A percentile compares a stretch with the other conserved stretches of the same genome.
Conservation (phyloP, 2,113 vertebrate genomes). For the Gymnocephalus cernua region DNA sequence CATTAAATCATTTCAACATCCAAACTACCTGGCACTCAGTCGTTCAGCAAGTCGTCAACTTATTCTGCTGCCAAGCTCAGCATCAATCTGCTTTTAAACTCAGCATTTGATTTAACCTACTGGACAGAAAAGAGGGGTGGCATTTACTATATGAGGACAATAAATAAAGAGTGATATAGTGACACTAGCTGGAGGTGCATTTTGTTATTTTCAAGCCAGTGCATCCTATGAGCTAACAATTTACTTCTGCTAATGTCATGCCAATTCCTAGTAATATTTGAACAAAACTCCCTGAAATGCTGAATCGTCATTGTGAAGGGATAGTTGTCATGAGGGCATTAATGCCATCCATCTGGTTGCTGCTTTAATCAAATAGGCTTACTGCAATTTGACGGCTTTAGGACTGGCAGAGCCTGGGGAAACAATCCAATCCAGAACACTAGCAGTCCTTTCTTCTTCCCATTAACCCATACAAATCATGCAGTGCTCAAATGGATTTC, state of each 20-base stretch:
- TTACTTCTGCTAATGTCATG: neutral
- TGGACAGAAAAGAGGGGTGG: neutral
- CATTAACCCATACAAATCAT: neutral
- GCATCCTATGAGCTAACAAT: neutral
- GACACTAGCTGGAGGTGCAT: neutral
- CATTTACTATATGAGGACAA: neutral
- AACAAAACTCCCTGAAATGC: neutral
- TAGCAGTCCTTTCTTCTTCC: neutral
- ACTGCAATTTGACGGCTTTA: neutral
- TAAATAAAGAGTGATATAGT: neutral
- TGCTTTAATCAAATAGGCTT: neutral
- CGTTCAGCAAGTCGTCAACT: neutral
- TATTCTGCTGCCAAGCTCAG: neutral
- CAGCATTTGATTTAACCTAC: conserved; percentile 2
- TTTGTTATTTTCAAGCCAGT: neutral
- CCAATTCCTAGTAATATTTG: neutral
- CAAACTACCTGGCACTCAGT: neutral
- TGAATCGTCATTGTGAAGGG: neutral
- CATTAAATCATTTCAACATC: neutral
- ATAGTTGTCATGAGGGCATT: neutral
- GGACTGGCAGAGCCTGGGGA: neutral
- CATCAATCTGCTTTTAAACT: conserved; percentile 1
- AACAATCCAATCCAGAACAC: neutral
- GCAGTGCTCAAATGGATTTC: neutral
- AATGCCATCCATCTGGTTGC: neutral